Base-by-base conservation (phyloP, 2,888 invertebrate species). In the Ptilodon capucinus region DNA sequence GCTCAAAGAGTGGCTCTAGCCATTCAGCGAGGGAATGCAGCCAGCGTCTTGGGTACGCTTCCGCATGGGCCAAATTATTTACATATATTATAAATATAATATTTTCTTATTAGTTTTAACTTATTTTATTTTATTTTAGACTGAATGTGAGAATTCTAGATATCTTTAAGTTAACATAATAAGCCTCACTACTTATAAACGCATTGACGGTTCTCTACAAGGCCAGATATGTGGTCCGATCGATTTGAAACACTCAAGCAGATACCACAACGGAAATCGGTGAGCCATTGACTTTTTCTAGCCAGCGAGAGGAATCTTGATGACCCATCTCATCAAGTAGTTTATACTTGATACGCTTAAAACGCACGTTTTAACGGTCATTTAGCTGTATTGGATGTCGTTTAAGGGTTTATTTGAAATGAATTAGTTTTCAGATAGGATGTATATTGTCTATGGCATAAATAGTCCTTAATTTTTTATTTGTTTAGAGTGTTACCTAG, bases 251-350 rank as follows among this genome's bases (percentile, higher is more conserved):
- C 67, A 45, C 28, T 8, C 28, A 36, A 56, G 59, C 46, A 19
- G 50, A 55, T 66, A 80, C 81, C 83, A 71, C 81, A 84, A 64
- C 79, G 83, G 84, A 84, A 80, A 83, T 83, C 71, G 69, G 68
- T 57, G 49, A 63, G 70, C 69, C 72, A 76, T 80, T 71, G 66
- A 68, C 65, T 80, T 81, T 82, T 81, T 75, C 71, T 60, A 46
- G 57, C 64, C 61, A 68, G 66, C 65, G 67, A 71, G 73, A 72
- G 68, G 71, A 64, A 71, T 71, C 64, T 62, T 45, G 66, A 72
- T 60, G 41, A 19, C 48, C 60, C 48, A 50, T 49, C 57, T 66
- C 61, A 57, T 64, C 57, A 57, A 54, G 52, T 36, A 48, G 44
- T 54, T 52, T 48, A 44, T 44, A 40, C 45, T 56, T 57, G 47